Evolutionary conservation across 2,113 vertebrate genomes (phyloP).

Genomic region (Micromys minutus): DNA sequence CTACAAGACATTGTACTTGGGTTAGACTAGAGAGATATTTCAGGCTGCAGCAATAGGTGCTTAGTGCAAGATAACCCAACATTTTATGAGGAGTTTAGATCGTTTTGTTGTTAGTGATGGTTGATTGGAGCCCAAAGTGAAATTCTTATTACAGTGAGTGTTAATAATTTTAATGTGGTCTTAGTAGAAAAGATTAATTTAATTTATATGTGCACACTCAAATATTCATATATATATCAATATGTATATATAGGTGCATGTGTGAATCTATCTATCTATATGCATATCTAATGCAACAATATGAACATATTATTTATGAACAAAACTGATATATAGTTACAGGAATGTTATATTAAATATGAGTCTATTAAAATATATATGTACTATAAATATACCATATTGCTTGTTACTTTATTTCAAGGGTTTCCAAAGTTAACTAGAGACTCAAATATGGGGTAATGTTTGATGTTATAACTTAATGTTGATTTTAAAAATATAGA

Average conservation of each 20-base stretch:
- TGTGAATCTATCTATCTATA: too few relatives aligned
- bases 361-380: conserved; percentile 39
- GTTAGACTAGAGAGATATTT: background rate
- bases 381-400: background rate
- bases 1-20: background rate
- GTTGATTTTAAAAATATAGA: conserved; percentile 48
- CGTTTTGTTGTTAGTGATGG: background rate
- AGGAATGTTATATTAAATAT: background rate
- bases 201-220: background rate
- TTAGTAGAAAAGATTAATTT: too few relatives aligned
- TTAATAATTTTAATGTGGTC: background rate
- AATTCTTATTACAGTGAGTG: background rate
- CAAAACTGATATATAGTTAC: background rate
- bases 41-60: background rate
- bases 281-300: background rate
- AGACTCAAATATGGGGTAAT: background rate
- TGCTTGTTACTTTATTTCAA: background rate
- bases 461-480: conserved; percentile 33
- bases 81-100: background rate
- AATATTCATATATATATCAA: too few relatives aligned
- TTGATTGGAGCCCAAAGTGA: background rate
- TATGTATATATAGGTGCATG: rapidly evolving
- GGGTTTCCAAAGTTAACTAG: background rate
- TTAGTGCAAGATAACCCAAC: background rate
- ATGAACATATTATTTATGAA: background rate